These are phyloP conservation scores for Tetramorium bicarinatum DNA, from an alignment of 2,888 invertebrate species.

Conservation along the genomic window DNA sequence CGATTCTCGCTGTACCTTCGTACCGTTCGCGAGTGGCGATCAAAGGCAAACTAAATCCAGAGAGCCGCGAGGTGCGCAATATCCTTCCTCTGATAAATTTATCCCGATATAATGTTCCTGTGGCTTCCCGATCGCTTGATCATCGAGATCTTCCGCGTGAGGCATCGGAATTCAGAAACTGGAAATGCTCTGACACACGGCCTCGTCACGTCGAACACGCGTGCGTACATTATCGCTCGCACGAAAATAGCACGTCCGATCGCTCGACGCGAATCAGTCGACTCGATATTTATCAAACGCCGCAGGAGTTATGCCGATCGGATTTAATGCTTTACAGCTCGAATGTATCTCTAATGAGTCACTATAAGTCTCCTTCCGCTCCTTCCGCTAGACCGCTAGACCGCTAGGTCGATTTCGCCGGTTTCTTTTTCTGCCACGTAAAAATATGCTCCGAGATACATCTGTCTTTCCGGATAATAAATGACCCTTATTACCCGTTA, in stretches of 20 bases:
- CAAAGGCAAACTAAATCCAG: neutral
- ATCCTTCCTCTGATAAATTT: neutral
- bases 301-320: slow-evolving; percentile 3
- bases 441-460: neutral
- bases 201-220: slow-evolving; percentile 66
- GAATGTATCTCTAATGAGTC: slow-evolving; percentile 10
- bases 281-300: slow-evolving; percentile 43
- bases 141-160: neutral
- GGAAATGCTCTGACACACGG: slow-evolving; percentile 61
- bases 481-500: neutral
- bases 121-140: neutral
- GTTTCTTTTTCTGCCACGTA: neutral
- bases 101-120: too few relatives aligned
- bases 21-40: neutral
- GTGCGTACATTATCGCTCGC: slow-evolving; percentile 46
- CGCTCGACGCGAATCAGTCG: slow-evolving; percentile 45
- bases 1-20: neutral
- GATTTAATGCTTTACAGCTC: neutral
- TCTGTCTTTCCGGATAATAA: neutral
- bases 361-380: neutral
- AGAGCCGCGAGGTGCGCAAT: neutral
- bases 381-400: neutral
- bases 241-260: slow-evolving; percentile 46
- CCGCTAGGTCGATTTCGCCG: neutral
- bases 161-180: slow-evolving; percentile 40